Conservation (phyloP, 2,888 invertebrate species). For the Mamestra brassicae region DNA sequence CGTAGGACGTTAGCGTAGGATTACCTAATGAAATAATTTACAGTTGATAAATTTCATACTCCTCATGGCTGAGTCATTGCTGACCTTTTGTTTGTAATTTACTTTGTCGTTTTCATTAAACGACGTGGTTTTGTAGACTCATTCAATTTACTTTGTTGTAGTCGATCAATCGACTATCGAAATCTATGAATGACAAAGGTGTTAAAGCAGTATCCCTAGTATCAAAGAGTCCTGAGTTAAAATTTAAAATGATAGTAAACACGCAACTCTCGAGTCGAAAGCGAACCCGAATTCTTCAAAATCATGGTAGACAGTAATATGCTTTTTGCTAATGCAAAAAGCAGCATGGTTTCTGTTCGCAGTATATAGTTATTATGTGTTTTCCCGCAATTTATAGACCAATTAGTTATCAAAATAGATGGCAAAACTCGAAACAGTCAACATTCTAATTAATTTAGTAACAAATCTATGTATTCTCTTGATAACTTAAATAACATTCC, state of each 20-base stretch:
- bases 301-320: background rate
- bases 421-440: background rate
- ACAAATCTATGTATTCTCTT: background rate
- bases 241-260: too few species aligned
- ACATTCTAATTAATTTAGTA: constrained; percentile 2
- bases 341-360: background rate
- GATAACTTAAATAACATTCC: constrained; percentile 25
- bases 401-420: constrained; percentile 20
- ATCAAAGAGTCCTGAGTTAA: too few species aligned
- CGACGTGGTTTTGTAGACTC: constrained; percentile 10
- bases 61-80: constrained; percentile 47
- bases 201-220: background rate
- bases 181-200: background rate
- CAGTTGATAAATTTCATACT: constrained; percentile 49
- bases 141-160: constrained; percentile 18
- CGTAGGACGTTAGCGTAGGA: constrained; percentile 53
- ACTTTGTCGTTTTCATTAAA: constrained; percentile 13
- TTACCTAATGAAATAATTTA: constrained; percentile 42
- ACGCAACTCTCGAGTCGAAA: background rate
- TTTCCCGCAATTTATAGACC: background rate
- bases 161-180: constrained; percentile 5
- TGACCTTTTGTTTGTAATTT: constrained; percentile 49
- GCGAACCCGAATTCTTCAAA: background rate
- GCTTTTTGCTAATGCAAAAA: background rate
- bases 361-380: background rate